Percentiles rank a stretch among this genome's conserved stretches.
These are phyloP conservation scores for Ylistrum balloti DNA, from an alignment of 1,140 invertebrate genomes.

Conservation along the genomic window DNA sequence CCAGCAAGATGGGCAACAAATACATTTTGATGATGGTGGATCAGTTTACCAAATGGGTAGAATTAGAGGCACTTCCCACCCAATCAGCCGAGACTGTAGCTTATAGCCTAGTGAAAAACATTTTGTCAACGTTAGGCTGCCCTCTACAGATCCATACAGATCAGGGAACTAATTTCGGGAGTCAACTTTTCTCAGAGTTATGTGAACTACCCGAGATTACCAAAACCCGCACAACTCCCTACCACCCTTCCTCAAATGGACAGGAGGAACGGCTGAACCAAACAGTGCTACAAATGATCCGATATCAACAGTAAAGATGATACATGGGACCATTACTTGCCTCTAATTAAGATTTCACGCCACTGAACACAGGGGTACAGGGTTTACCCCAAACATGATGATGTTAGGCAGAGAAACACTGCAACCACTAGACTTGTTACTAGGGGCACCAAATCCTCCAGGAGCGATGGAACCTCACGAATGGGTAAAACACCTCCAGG, in stretches of 20 bases:
- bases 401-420: too few species aligned
- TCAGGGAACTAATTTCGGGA: neutral
- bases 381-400: constrained; percentile 56
- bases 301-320: constrained; percentile 51
- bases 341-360: constrained; percentile 43
- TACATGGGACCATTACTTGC: constrained; percentile 59
- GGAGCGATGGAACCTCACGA: too few species aligned
- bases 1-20: neutral
- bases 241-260: constrained; percentile 62
- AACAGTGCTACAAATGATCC: constrained; percentile 47
- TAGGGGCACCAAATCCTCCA: too few species aligned
- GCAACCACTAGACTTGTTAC: too few species aligned
- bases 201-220: constrained; percentile 44
- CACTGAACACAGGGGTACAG: constrained; percentile 49
- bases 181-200: neutral
- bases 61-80: neutral
- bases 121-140: neutral
- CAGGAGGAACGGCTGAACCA: constrained; percentile 61
- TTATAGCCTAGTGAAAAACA: neutral
- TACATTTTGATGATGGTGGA: constrained; percentile 46
- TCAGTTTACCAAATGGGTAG: constrained; percentile 50
- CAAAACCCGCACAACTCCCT: constrained; percentile 64
- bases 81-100: neutral
- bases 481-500: too few species aligned
- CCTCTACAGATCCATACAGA: neutral